Percentiles rank a stretch among this genome's conserved stretches.
These are phyloP conservation scores for Microchrysa polita DNA, from an alignment of 2,888 invertebrate species.

Conservation along the genomic window DNA sequence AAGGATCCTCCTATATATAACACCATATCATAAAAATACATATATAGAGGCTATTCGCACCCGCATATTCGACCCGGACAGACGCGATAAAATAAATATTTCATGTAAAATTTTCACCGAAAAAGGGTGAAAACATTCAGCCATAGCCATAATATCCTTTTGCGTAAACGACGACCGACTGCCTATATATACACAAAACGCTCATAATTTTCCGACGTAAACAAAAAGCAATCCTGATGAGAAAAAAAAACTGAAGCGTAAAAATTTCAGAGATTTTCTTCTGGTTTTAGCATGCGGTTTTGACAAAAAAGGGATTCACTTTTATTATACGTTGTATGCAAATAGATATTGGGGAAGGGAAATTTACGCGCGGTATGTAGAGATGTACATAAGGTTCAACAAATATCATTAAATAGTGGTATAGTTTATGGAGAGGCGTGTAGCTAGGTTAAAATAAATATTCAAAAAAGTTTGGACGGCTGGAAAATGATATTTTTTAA, in stretches of 20 bases:
- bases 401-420: conserved; percentile 1
- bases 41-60: conserved; percentile 19
- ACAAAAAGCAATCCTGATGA: too few relatives aligned
- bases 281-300: conserved; percentile 9
- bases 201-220: conserved; percentile 10
- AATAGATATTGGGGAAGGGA: background rate
- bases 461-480: background rate
- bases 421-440: too few relatives aligned
- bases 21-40: conserved; percentile 23
- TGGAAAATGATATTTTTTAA: too few relatives aligned
- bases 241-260: conserved; percentile 6
- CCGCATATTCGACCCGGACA: background rate
- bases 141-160: too few relatives aligned
- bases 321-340: background rate
- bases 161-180: background rate
- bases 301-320: background rate
- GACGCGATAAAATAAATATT: conserved; percentile 15
- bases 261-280: conserved; percentile 24
- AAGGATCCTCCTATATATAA: background rate
- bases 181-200: too few relatives aligned
- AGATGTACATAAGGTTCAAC: too few relatives aligned
- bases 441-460: background rate
- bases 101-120: conserved; percentile 14
- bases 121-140: conserved; percentile 26
- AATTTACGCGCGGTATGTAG: too few relatives aligned